Evolutionary conservation across 2,888 invertebrate genomes (phyloP).

Genomic region (Noctua comes): DNA sequence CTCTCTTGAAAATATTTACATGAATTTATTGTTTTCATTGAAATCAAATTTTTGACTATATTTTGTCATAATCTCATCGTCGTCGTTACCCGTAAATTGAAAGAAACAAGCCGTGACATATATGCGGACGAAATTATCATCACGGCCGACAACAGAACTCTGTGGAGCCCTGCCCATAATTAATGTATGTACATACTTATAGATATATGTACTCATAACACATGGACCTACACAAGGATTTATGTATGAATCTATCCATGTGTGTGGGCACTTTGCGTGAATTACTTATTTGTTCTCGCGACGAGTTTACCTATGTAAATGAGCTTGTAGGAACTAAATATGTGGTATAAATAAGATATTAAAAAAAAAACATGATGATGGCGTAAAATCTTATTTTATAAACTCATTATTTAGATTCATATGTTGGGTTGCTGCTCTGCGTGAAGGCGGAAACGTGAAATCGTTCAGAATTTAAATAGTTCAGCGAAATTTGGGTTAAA

Average conservation of each 20-base stretch:
- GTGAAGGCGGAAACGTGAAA: neutral
- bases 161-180: constrained; percentile 22
- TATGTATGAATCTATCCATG: constrained; percentile 22
- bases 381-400: neutral
- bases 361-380: neutral
- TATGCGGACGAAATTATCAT: constrained; percentile 33
- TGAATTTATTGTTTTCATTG: neutral
- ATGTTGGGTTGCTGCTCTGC: neutral
- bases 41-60: neutral
- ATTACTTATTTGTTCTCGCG: constrained; percentile 38
- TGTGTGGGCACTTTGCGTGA: constrained; percentile 40
- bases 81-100: constrained; percentile 20
- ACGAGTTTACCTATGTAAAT: constrained; percentile 43
- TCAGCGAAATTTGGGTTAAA: neutral
- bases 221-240: constrained; percentile 11
- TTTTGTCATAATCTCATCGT: neutral
- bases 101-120: constrained; percentile 38
- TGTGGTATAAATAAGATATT: constrained; percentile 10
- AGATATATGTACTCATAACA: constrained; percentile 6
- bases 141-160: constrained; percentile 36
- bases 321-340: constrained; percentile 27
- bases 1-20: neutral
- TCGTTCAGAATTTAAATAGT: neutral
- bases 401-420: neutral
- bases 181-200: constrained; percentile 12